Conservation (phyloP, 2,888 invertebrate genomes). For the Synergus itoensis region DNA sequence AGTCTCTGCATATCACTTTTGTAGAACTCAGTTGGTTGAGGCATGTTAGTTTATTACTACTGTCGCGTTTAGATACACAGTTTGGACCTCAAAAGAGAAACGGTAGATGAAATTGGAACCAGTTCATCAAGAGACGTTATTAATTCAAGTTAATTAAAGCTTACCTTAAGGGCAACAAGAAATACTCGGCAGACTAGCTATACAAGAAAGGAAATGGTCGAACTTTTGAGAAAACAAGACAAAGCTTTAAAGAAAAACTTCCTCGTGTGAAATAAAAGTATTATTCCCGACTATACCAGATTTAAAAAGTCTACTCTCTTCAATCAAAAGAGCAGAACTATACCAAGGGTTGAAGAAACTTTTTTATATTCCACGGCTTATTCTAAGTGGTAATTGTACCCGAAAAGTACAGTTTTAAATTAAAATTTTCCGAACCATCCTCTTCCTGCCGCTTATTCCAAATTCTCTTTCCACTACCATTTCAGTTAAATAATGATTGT, state of each 20-base stretch:
- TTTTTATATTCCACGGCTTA: not conserved
- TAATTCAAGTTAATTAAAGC: constrained; percentile 38
- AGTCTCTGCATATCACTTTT: constrained; percentile 30
- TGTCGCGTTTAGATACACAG: constrained; percentile 32
- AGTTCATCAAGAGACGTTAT: constrained; percentile 33
- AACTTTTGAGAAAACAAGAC: constrained; percentile 10
- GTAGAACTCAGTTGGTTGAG: constrained; percentile 4
- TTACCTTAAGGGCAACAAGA: constrained; percentile 29
- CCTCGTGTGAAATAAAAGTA: constrained; percentile 30
- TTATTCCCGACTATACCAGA: constrained; percentile 21
- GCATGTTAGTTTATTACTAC: constrained; percentile 9
- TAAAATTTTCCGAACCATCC: not conserved
- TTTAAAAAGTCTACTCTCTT: not conserved
- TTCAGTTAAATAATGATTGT: no score
- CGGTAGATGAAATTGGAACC: constrained; percentile 28
- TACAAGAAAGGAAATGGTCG: not conserved
- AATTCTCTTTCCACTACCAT: no score
- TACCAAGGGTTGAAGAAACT: not conserved
- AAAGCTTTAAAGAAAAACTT: constrained; percentile 17
- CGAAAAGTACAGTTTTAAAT: no score
- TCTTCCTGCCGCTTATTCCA: no score
- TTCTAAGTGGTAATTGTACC: not conserved
- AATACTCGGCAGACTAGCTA: not conserved
- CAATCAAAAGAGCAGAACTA: constrained; percentile 2
- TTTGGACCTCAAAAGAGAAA: constrained; percentile 15